Evolutionary conservation across 2,113 vertebrate species (phyloP).

Genomic region (Crocuta crocuta): DNA sequence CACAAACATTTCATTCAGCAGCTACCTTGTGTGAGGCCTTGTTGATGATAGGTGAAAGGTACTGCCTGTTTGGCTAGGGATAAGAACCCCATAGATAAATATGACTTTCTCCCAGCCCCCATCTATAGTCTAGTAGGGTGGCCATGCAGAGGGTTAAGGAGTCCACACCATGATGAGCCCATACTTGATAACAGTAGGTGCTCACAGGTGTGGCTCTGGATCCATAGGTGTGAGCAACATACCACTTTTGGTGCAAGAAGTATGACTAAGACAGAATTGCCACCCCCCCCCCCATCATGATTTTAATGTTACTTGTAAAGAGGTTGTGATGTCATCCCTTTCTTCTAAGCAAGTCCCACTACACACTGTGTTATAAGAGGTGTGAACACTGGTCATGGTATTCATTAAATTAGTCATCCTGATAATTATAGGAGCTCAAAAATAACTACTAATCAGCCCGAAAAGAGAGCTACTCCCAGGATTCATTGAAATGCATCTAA

Average conservation of each 20-base stretch:
- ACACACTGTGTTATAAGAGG: not conserved
- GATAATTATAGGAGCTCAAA: conserved; percentile 64
- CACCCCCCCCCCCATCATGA: not conserved
- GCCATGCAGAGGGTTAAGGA: not conserved
- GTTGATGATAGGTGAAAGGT: not conserved
- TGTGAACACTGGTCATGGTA: not conserved
- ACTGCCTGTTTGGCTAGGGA: not conserved
- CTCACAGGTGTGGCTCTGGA: not conserved
- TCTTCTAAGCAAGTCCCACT: not conserved
- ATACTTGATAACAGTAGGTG: not conserved
- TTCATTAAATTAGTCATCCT: conserved; percentile 69
- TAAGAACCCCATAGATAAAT: not conserved
- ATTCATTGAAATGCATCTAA: conserved; percentile 45
- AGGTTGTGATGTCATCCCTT: not conserved
- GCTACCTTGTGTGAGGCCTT: not conserved
- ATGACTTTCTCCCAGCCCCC: not conserved
- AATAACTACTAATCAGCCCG: conserved; percentile 45
- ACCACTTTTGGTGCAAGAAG: not conserved
- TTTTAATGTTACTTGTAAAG: conserved; percentile 22
- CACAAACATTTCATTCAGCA: not conserved
- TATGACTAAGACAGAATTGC: not conserved
- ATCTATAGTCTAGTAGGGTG: not conserved
- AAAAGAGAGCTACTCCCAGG: conserved; percentile 4
- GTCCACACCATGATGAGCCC: not conserved
- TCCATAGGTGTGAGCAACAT: not conserved